Evolutionary conservation across 1,140 invertebrate species (phyloP), one percentile per base, ranked within the genome.

Genomic region (Plectrocnemia conspersa): DNA sequence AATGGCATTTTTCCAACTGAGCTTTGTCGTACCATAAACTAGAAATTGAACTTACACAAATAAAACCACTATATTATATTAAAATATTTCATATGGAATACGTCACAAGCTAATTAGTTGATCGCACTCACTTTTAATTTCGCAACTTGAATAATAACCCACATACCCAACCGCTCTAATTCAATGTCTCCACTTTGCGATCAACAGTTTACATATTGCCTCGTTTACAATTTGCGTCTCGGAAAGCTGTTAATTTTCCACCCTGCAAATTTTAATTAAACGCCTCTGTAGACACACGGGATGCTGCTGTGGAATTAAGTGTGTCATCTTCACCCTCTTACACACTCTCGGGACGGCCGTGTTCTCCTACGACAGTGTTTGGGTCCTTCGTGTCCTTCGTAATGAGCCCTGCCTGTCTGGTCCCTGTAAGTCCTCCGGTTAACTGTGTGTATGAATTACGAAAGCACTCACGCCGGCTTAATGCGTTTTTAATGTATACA

Each of bases 401-500:
- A 50, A 50, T 38, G 47, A 50, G 47, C 47, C 47, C 47, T 50
- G 22, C n/a, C n/a, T n/a, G n/a, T n/a, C n/a, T n/a, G n/a, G n/a
- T n/a, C n/a, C n/a, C n/a, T n/a, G 11, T 38, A 50, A 50, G 25
- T 35, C 35, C 27, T 21, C 6, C 33, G n/a, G n/a, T n/a, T 38
- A 50, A 24, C 32, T 33, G 47, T 50, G 25, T 38, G n/a, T n/a
- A 50, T 21, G 47, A 50, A 50, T 50, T 50, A 50, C 47, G 47
- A 50, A 50, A 50, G 47, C 47, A 50, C 47, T 50, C 40, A 32
- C 15, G 38, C 24, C 33, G 22, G 32, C 47, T 50, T 50, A 50
- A 50, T 50, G 47, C 47, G 47, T 50, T 50, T 50, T 50, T 50
- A 50, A 50, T 50, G 45, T 50, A 21, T 38, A 38, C 33, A 38